Conservation (phyloP, 2,113 vertebrate species). For the Xenopus laevis region DNA sequence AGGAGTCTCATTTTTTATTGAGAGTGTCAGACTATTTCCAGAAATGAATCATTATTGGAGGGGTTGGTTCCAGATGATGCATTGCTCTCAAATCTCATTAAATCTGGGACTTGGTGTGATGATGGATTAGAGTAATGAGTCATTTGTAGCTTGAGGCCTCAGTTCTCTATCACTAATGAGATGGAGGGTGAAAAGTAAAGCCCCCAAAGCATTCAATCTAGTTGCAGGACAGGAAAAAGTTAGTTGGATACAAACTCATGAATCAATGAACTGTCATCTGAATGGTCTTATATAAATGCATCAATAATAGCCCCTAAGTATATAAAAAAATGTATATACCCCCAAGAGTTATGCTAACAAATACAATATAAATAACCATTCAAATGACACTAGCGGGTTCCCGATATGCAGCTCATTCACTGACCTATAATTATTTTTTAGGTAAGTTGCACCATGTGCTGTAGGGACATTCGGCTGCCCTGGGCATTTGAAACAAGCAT, state of each 20-base stretch:
- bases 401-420: too few species aligned
- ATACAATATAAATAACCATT: not conserved
- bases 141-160: conserved; percentile 13
- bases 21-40: conserved; percentile 21
- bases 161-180: conserved; percentile 29
- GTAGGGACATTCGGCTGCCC: too few species aligned
- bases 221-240: conserved; percentile 6
- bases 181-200: not conserved
- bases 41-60: conserved; percentile 30
- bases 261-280: conserved; percentile 9
- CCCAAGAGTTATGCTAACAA: not conserved
- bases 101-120: conserved; percentile 25
- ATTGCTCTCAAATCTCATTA: conserved; percentile 41
- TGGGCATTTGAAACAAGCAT: too few species aligned
- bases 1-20: conserved; percentile 14
- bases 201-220: not conserved
- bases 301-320: not conserved
- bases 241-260: conserved; percentile 4
- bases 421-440: too few species aligned
- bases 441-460: too few species aligned
- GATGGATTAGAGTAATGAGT: conserved; percentile 37
- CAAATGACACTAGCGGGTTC: too few species aligned
- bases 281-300: not conserved
- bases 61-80: conserved; percentile 29
- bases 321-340: not conserved